Evolutionary conservation across 2,888 invertebrate genomes (phyloP), one percentile per base, ranked within the genome.

Genomic region (Cecidostiba fungosa): DNA sequence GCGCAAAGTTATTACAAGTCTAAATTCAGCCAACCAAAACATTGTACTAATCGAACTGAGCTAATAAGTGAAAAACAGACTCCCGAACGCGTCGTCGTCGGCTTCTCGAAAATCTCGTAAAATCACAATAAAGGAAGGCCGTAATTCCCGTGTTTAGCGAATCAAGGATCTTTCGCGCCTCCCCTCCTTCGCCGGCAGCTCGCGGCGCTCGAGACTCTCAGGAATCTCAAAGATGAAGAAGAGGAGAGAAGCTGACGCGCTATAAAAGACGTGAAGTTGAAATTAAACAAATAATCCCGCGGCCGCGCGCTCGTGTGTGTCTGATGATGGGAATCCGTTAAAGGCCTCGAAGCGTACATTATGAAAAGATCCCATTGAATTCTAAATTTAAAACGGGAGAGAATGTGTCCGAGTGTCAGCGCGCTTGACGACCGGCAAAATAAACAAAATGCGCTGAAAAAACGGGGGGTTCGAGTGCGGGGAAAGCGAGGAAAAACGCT

Each of bases 351-450:
- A 82, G 82, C 72, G 54, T 66, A 72, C 82, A 70, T 86, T 72
- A 91, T 93, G 92, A 93, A 93, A 93, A 93, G 92, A 93, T 92
- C 93, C 93, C 92, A 93, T 93, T 93, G 93, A 93, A 93, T 93
- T 92, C 93, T 93, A 93, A 93, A 93, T 93, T 93, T 93, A 92
- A 90, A 93, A 91, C 91, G 92, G 91, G 29, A n/a, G 39, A 36
- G 39, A 85, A 84, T 74, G 92, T 91, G 92, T 91, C 91, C 92
- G 89, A 91, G 92, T 91, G 92, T 84, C 78, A 76, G 86, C 91
- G 90, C 89, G 88, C 89, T 90, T 91, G 92, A 92, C 91, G 92
- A 92, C 91, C 66, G 91, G 91, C 91, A 92, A 92, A 92, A 92
- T 92, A 92, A 92, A 92, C 92, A 92, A 91, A 91, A 92, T 92